These are phyloP conservation scores for Auanema sp. DNA, from an alignment of 2,888 invertebrate genomes.

Conservation along the genomic window DNA sequence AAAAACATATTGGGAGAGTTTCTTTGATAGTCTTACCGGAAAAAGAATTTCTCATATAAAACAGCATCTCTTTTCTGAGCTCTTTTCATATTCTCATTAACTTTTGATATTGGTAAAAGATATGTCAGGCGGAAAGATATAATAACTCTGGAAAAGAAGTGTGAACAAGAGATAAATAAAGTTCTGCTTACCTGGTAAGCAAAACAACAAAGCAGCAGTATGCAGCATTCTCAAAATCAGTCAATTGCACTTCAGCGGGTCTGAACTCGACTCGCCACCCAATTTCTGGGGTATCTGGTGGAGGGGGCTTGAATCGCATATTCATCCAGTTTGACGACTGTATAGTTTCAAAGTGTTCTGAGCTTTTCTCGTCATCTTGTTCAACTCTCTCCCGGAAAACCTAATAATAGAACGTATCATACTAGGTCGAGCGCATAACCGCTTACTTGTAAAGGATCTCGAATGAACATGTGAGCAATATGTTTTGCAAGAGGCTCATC, in stretches of 20 bases:
- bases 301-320: slow-evolving; percentile 75
- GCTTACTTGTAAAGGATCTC: slow-evolving; percentile 85
- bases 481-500: slow-evolving; percentile 91
- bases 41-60: slow-evolving; percentile 85
- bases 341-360: slow-evolving; percentile 89
- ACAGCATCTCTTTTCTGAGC: slow-evolving; percentile 90
- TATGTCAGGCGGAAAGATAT: slow-evolving; percentile 92
- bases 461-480: slow-evolving; percentile 94
- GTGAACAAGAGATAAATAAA: background rate
- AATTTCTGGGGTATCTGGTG: slow-evolving; percentile 85
- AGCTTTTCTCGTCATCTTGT: slow-evolving; percentile 88
- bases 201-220: slow-evolving; percentile 95
- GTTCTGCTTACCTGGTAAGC: slow-evolving; percentile 72
- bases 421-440: background rate
- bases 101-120: slow-evolving; percentile 81
- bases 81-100: slow-evolving; percentile 85
- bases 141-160: slow-evolving; percentile 75
- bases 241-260: slow-evolving; percentile 92
- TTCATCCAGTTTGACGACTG: slow-evolving; percentile 65
- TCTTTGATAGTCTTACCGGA: slow-evolving; percentile 69
- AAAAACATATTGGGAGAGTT: background rate
- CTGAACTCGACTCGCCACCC: slow-evolving; percentile 99
- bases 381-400: slow-evolving; percentile 82
- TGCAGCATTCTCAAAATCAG: slow-evolving; percentile 99
- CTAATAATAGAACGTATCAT: slow-evolving; percentile 21